A percentile compares a stretch with the other conserved stretches of the same genome.
These are phyloP conservation scores for Aethes cnicana DNA, from an alignment of 2,888 invertebrate species.

Conservation along the genomic window DNA sequence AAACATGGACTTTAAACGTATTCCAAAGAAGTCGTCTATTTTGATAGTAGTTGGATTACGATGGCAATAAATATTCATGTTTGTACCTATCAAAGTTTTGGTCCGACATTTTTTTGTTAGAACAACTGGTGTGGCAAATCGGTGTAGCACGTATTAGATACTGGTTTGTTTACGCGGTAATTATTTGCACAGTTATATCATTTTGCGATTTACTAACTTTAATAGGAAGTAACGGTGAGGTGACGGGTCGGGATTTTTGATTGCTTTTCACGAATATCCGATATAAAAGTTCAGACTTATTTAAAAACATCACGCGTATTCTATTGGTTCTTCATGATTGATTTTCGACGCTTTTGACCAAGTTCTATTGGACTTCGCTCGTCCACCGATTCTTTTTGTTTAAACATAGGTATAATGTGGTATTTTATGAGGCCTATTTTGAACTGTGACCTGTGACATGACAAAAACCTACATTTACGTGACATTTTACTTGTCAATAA, in stretches of 20 bases:
- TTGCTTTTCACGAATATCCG: conserved; percentile 7
- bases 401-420: too few species aligned
- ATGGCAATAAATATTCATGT: neutral
- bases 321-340: too few species aligned
- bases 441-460: too few species aligned
- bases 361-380: neutral
- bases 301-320: neutral
- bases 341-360: too few species aligned
- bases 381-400: too few species aligned
- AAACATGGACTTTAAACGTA: neutral
- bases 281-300: neutral
- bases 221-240: conserved; percentile 4
- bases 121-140: conserved; percentile 15
- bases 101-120: conserved; percentile 5
- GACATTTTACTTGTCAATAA: too few species aligned
- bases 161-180: conserved; percentile 5
- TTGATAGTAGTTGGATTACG: neutral
- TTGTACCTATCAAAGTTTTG: neutral
- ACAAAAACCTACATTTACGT: too few species aligned
- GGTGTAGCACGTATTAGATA: neutral
- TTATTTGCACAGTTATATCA: conserved; percentile 22
- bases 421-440: too few species aligned
- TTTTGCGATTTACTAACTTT: conserved; percentile 3
- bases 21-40: neutral
- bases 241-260: conserved; percentile 14